phyloP scores from a whole-genome alignment of 1,140 invertebrate species.

The Onthophagus taurus region DNA sequence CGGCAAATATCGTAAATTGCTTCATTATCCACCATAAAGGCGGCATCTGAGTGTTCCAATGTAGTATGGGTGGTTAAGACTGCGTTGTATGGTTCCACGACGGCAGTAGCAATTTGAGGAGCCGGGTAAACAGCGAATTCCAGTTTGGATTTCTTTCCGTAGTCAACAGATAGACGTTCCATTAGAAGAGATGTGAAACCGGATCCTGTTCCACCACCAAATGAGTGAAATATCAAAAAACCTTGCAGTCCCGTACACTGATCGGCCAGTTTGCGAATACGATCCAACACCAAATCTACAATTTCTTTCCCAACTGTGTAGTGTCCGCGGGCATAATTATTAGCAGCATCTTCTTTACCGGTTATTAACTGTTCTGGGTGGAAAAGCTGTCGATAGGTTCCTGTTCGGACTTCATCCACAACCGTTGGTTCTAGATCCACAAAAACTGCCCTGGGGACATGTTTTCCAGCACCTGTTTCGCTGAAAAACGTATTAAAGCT shows the following conservation, averaged over 20 bases:
- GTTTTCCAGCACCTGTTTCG: slow-evolving; percentile 49
- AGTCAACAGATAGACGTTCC: slow-evolving; percentile 46
- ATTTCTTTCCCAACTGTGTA: slow-evolving; percentile 51
- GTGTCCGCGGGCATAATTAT: slow-evolving; percentile 52
- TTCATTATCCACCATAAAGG: too few species aligned
- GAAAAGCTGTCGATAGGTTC: too few species aligned
- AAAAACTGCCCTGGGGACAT: slow-evolving; percentile 46
- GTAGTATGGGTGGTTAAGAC: too few species aligned
- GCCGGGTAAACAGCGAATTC: too few species aligned
- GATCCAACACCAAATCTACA: too few species aligned
- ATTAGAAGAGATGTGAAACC: slow-evolving; percentile 53
- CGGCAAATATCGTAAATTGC: too few species aligned
- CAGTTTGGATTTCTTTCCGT: too few species aligned
- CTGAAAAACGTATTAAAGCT: slow-evolving; percentile 61
- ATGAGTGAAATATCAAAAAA: slow-evolving; percentile 67
- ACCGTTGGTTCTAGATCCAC: slow-evolving; percentile 44
- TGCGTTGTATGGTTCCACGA: slow-evolving; percentile 82
- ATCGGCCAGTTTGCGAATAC: slow-evolving; percentile 45
- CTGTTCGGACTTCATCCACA: slow-evolving; percentile 52
- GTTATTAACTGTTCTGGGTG: too few species aligned
- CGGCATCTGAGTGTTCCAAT: too few species aligned
- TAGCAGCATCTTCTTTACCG: too few species aligned
- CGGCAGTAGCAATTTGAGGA: too few species aligned
- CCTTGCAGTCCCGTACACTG: slow-evolving; percentile 52
- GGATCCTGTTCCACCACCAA: too few species aligned